Evolutionary conservation across 2,113 vertebrate genomes (phyloP).

Genomic region (Lynx canadensis): DNA sequence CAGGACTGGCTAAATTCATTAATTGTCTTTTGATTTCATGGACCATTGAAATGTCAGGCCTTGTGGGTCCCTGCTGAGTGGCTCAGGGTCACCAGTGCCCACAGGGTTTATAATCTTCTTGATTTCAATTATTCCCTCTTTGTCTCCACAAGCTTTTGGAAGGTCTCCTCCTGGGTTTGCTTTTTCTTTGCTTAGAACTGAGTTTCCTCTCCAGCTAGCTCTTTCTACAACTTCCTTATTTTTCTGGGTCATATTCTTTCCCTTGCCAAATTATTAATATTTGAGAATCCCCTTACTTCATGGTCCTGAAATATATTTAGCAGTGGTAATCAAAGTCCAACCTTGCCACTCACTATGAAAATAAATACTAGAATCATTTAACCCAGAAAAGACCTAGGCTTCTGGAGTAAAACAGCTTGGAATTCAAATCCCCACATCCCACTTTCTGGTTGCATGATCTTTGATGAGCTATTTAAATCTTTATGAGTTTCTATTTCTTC

Average conservation of each 20-base stretch:
- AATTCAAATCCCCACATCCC: neutral
- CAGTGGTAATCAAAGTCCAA: neutral
- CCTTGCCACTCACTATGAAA: neutral
- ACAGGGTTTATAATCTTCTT: slow-evolving; percentile 50
- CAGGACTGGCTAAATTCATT: slow-evolving; percentile 5
- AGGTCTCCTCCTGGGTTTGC: neutral
- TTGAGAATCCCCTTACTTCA: neutral
- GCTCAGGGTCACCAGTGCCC: slow-evolving; percentile 11
- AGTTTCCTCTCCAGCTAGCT: neutral
- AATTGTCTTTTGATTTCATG: slow-evolving; percentile 56
- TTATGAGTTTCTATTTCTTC: neutral
- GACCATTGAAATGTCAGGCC: slow-evolving; percentile 35
- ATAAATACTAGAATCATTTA: neutral
- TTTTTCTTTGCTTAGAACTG: neutral
- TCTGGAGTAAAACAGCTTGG: neutral
- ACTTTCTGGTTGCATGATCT: neutral
- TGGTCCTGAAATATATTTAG: neutral
- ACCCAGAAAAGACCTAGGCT: neutral
- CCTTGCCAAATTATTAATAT: neutral
- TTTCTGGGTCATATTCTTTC: neutral
- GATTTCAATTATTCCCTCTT: slow-evolving; percentile 57
- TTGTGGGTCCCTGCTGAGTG: neutral
- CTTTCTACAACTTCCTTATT: neutral
- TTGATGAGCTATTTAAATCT: neutral
- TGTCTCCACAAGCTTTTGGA: neutral